Evolutionary conservation across 1,140 invertebrate species (phyloP).

Genomic region (Gryllus bimaculatus): DNA sequence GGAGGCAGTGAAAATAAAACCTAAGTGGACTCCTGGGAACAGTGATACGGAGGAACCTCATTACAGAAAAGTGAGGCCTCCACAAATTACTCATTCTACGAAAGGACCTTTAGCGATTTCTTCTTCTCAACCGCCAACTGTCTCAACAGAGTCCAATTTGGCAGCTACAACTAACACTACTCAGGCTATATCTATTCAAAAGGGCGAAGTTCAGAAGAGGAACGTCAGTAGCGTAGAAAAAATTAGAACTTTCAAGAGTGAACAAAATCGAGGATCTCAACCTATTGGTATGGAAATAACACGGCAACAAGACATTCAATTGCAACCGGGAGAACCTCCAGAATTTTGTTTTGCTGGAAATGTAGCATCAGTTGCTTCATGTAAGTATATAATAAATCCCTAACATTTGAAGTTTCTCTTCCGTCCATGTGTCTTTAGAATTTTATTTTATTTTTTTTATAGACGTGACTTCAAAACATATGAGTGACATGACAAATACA

Average conservation of each 20-base stretch:
- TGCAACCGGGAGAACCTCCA: conserved; percentile 48
- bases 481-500: conserved; percentile 54
- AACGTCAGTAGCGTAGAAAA: conserved; percentile 21
- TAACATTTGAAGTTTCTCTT: background rate
- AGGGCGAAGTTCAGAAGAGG: conserved; percentile 23
- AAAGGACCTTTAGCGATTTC: conserved; percentile 36
- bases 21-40: conserved; percentile 50
- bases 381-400: conserved; percentile 23
- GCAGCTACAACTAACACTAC: too few species aligned
- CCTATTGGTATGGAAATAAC: too few species aligned
- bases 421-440: background rate
- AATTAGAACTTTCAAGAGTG: too few species aligned
- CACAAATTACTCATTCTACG: conserved; percentile 29
- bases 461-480: conserved; percentile 50
- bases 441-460: conserved; percentile 28
- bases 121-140: conserved; percentile 25
- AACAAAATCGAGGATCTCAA: too few species aligned
- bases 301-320: conserved; percentile 27
- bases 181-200: background rate
- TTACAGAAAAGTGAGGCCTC: conserved; percentile 50
- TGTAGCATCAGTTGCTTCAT: conserved; percentile 32
- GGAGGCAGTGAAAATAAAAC: conserved; percentile 45
- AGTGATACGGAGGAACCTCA: conserved; percentile 45
- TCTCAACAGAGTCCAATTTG: too few species aligned
- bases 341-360: conserved; percentile 45